These are phyloP conservation scores for Scolopax mira DNA, from an alignment of 2,113 vertebrate species.

Conservation along the genomic window DNA sequence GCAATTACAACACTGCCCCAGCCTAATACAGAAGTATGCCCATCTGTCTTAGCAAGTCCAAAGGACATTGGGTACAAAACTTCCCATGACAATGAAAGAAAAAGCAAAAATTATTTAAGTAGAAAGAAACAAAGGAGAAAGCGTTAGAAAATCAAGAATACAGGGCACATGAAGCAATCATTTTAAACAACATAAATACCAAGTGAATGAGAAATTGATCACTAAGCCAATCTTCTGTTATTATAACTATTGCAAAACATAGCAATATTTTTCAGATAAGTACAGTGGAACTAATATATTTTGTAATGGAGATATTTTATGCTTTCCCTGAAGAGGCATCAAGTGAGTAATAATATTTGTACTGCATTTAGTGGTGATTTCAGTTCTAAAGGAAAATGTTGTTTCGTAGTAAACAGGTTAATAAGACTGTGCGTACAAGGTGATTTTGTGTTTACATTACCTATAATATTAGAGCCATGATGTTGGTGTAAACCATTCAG, in stretches of 20 bases:
- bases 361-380: not conserved
- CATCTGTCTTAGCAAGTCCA: not conserved
- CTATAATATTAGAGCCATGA: not conserved
- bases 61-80: not conserved
- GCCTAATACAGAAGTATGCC: not conserved
- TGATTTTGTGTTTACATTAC: not conserved
- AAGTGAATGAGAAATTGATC: conserved; percentile 8
- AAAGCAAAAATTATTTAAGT: not conserved
- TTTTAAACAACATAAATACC: not conserved
- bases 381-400: not conserved
- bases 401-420: not conserved
- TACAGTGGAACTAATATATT: not conserved
- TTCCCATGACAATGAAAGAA: not conserved
- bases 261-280: not conserved
- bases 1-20: not conserved
- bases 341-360: not conserved
- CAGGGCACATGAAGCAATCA: not conserved
- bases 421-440: not conserved
- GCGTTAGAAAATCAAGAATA: not conserved
- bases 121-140: not conserved
- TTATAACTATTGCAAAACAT: not conserved
- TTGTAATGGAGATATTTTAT: not conserved
- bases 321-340: not conserved
- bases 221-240: not conserved
- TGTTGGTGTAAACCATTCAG: not conserved